Percentiles rank a stretch among this genome's conserved stretches.
Evolutionary conservation across 2,797 vertebrate species (phyloP).

Genomic region (Perodicticus potto): DNA sequence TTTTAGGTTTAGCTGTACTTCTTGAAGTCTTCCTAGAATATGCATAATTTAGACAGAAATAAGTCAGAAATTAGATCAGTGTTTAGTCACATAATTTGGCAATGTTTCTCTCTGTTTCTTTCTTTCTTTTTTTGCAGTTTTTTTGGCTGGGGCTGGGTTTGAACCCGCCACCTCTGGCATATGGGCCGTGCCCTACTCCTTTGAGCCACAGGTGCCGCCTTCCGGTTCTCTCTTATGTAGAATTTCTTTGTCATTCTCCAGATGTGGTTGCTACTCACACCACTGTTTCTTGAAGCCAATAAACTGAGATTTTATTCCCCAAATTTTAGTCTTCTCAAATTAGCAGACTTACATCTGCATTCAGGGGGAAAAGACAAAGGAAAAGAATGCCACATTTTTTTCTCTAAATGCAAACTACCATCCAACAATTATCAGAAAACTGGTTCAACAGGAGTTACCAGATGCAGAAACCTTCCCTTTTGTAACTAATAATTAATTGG

Average conservation of each 20-base stretch:
- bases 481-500: not conserved
- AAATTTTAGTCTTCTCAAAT: not conserved
- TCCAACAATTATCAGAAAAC: not conserved
- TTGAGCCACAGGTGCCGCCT: too few species aligned
- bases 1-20: not conserved
- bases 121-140: too few species aligned
- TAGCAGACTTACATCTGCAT: not conserved
- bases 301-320: not conserved
- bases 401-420: not conserved
- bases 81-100: not conserved
- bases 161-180: too few species aligned
- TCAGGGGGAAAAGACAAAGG: not conserved
- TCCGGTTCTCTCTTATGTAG: not conserved
- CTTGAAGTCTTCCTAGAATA: not conserved
- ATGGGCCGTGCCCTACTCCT: too few species aligned
- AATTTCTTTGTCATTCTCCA: not conserved
- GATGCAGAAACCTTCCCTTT: not conserved
- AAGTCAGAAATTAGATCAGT: not conserved
- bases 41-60: not conserved
- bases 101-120: not conserved
- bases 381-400: not conserved
- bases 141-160: too few species aligned
- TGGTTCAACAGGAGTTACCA: not conserved
- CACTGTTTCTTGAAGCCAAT: not conserved
- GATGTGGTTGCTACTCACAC: not conserved